Base-by-base conservation (phyloP, 2,797 vertebrate species). In the Gymnodraco acuticeps region DNA sequence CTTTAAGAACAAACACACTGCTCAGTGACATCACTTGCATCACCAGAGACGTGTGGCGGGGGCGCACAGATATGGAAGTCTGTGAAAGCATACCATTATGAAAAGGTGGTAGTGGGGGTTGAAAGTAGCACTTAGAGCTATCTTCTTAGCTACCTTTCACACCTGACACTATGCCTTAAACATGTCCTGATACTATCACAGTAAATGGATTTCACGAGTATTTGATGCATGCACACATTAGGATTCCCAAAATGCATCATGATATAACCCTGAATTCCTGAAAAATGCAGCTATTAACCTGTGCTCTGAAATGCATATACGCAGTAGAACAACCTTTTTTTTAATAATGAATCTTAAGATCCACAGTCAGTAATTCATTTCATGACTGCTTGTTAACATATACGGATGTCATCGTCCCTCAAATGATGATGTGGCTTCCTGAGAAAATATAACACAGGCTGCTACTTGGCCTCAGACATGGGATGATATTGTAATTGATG, bases 21-120 rank as follows among this genome's bases (percentile, higher is more conserved):
- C 41, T 78, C 53, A 31, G 56, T 67, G 66, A 70, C 73, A 56
- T 41, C 68, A n/a, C 68, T 78, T 75, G 53, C 59, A 54, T 72
- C 45, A 68, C 19, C 55, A 54, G 77, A 58, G 54, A 84, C 9
- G 10, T 20, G 2, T 20, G 42, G 50, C 20, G 54, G 19, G 17
- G 20, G 20, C 20, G 19, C 23, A 64, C 42, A 20, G 48, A 61
- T 60, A 27, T 75, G 17, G 14, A 45, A 16, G 45, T 31, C 10
- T 19, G 19, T 48, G 12, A 33, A 54, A 51, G n/a, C 50, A 55
- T 43, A 31, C 14, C 31, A 52, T 67, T 64, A 67, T 55, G 31
- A 11, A 51, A 45, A 8, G 0, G 0, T 20, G 15, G 12, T 20
- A 48, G 48, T 6, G 3, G 38, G 41, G 54, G 54, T 43, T 38